Base-by-base conservation (phyloP, 2,888 invertebrate genomes). In the Polydesmus complanatus region DNA sequence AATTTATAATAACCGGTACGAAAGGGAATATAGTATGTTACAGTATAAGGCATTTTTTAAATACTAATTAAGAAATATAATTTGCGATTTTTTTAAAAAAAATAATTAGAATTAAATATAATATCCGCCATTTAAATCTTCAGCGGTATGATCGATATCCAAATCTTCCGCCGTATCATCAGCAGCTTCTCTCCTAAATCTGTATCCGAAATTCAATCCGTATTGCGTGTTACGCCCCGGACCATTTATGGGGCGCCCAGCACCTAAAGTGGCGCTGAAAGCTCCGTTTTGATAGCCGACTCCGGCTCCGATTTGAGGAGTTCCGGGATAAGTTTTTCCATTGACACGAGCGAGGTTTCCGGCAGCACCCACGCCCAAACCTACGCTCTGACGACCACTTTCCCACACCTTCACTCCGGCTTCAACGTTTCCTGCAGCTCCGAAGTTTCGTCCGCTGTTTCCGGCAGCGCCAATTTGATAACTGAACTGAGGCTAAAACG, bases 371-470 rank as follows among this genome's bases (percentile, higher is more conserved):
- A 18, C 48, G 18, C 48, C 48, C 14, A 48, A 11, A 14, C 48
- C 48, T 11, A 48, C 48, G 18, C 48, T 48, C 14, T 48, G 48
- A 11, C 14, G 48, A 14, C 48, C 48, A 48, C 18, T 48, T 48
- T 48, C 48, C 14, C 18, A 48, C 23, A 56, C 48, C 19, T 49
- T 55, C n/a, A n/a, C 27, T n/a, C 55, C 55, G 26, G 27, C 55
- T 22, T 37, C 27, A 22, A 26, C 55, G 37, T 37, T 55, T 26
- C 55, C 55, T 27, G n/a, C 11, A 19, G 26, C 55, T 22, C 55
- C 55, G 19, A 55, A 55, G 55, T 55, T 55, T 37, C n/a, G n/a
- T n/a, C n/a, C n/a, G 21, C 27, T 19, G n/a, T 55, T 22, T 22
- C n/a, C n/a, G n/a, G n/a, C n/a, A n/a, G n/a, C n/a, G n/a, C n/a